Evolutionary conservation across 92 coral and sea anemone species (phyloP).

Genomic region (Diadumene lineata): DNA sequence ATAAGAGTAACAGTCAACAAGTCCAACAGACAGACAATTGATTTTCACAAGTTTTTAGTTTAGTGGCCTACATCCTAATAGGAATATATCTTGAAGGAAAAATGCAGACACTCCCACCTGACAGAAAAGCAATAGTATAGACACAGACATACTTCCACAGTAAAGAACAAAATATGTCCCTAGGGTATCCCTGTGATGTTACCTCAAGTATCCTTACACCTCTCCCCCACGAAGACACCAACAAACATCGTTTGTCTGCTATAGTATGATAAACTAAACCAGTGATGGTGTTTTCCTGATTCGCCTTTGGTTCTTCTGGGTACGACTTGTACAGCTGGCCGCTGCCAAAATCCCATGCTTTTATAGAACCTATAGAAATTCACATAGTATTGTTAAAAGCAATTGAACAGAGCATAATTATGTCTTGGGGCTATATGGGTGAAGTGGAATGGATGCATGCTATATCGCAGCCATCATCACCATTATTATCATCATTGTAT

Average conservation of each 20-base stretch:
- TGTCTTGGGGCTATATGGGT: no score
- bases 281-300: conserved; percentile 73
- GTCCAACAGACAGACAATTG: no score
- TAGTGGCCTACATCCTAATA: no score
- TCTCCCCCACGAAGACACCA: conserved; percentile 94
- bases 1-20: no score
- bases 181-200: neutral
- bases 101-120: no score
- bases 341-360: conserved; percentile 99
- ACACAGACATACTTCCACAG: no score
- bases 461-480: no score
- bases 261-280: conserved; percentile 77
- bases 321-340: conserved; percentile 90
- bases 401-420: neutral
- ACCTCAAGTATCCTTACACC: conserved; percentile 81
- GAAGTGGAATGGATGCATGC: no score
- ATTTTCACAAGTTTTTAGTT: no score
- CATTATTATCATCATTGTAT: no score
- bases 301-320: conserved; percentile 70
- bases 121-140: no score
- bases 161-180: neutral
- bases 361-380: conserved; percentile 78
- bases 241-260: conserved; percentile 67
- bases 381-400: neutral
- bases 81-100: no score